Evolutionary conservation across 2,888 invertebrate species (phyloP), one percentile per base, ranked within the genome.

Genomic region (Galerucella nymphaeae): DNA sequence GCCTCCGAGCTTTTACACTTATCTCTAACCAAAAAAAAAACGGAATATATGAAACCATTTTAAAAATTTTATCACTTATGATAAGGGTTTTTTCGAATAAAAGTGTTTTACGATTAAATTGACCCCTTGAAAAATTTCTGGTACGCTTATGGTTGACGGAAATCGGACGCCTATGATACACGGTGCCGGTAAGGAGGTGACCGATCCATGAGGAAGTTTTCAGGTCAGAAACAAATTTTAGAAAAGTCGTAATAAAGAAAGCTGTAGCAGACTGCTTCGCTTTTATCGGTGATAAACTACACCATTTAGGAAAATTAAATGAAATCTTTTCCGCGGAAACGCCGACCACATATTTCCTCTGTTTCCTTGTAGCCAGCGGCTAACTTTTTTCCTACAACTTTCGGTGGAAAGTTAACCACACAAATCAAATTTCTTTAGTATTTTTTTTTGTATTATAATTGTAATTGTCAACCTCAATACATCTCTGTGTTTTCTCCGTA

Each of bases 251-350:
- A 3, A 16, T 42, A 42, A 69, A 73, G 61, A 62, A 69, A 48
- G 13, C 58, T 23, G 38, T 42, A 67, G 38, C 66, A 66, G 45
- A 20, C 66, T 57, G 55, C 66, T 57, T 53, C 41, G 66, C 58
- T 30, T 66, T 20, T 20, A 42, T 20, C 61, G 20, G 20, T 71
- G 71, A 74, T 74, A 74, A 74, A 74, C 71, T 74, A 65, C 68
- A 67, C 74, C 74, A 65, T 74, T 71, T 73, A 71, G 64, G 70
- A 70, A 74, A 74, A 74, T 71, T 74, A 71, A 70, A 71, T 74
- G 73, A 70, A 71, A 67, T 74, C 59, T 73, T 71, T 70, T 71
- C 64, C 59, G 53, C 64, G 41, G 53, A 41, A 64, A 65, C 50
- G 2, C 14, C 38, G 8, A 8, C 8, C 30, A 8, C 57, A 20